Percentiles rank a stretch among this genome's conserved stretches.
Conservation (phyloP, 2,797 vertebrate genomes). For the Setipinna tenuifilis region DNA sequence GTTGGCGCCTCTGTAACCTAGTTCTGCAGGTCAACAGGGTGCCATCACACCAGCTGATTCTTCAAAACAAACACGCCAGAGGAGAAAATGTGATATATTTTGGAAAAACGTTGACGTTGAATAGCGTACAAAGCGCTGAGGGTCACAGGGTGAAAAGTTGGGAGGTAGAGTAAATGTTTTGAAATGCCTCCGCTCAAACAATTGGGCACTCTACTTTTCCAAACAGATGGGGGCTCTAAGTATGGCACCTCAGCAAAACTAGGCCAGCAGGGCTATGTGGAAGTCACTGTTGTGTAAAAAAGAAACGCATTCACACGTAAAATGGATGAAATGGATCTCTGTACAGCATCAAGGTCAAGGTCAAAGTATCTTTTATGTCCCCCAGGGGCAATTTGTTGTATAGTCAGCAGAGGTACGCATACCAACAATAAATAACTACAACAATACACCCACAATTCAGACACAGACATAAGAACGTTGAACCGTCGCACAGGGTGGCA, state of each 20-base stretch:
- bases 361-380: too few relatives aligned
- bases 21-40: neutral
- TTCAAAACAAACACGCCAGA: neutral
- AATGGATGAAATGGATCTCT: too few relatives aligned
- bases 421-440: too few relatives aligned
- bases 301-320: neutral
- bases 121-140: neutral
- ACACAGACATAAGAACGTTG: neutral
- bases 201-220: neutral
- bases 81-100: neutral
- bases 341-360: too few relatives aligned
- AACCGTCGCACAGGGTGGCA: neutral
- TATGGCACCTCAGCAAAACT: slow-evolving; percentile 1
- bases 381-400: too few relatives aligned
- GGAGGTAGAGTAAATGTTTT: slow-evolving; percentile 11
- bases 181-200: neutral
- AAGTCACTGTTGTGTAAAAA: neutral
- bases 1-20: neutral
- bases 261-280: neutral
- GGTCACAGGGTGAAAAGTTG: neutral
- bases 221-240: neutral
- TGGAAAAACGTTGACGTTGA: neutral
- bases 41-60: neutral
- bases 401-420: too few relatives aligned
- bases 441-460: too few relatives aligned